phyloP scores from a whole-genome alignment of 2,113 vertebrate genomes.

The Azemiops feae region DNA sequence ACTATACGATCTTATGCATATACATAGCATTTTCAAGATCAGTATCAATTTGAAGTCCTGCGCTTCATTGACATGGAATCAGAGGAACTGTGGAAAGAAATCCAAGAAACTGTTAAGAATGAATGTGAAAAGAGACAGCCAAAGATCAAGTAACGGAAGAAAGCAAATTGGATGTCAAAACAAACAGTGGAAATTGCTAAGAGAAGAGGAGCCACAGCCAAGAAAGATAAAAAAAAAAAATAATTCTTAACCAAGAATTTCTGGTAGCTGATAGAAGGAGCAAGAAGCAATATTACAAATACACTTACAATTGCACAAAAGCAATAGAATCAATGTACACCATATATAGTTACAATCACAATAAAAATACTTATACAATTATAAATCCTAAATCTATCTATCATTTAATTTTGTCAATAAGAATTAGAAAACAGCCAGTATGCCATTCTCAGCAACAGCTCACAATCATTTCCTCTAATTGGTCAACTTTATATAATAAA shows the following conservation, averaged over 20 bases:
- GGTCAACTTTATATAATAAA: background rate
- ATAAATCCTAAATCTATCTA: background rate
- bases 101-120: background rate
- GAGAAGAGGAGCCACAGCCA: background rate
- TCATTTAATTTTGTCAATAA: background rate
- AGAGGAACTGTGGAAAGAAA: background rate
- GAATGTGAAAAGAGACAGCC: background rate
- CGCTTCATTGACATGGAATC: background rate
- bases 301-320: background rate
- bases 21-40: background rate
- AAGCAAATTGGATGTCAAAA: background rate
- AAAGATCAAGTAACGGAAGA: background rate
- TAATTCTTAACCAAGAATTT: background rate
- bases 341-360: background rate
- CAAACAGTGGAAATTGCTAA: background rate
- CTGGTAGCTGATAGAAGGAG: background rate
- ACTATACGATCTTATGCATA: background rate
- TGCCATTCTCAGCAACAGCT: background rate
- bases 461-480: background rate
- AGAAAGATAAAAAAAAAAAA: background rate
- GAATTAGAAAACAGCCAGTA: background rate
- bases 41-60: background rate
- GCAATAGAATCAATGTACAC: background rate
- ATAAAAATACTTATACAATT: background rate
- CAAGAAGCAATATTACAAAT: background rate